These are phyloP conservation scores for Ennomos quercinarius DNA, from an alignment of 2,888 invertebrate species.

Conservation along the genomic window DNA sequence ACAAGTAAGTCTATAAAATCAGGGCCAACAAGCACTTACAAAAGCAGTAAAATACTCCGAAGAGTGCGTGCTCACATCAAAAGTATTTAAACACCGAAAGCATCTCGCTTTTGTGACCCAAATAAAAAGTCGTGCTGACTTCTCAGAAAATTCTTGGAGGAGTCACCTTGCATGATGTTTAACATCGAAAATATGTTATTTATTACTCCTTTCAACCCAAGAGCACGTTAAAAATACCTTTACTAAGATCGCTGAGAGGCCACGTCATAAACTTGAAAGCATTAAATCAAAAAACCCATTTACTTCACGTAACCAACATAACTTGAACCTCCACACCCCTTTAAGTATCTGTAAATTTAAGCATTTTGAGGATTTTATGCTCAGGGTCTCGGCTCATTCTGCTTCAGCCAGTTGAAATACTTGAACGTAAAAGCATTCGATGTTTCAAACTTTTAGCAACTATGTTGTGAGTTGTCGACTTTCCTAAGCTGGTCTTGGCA, in stretches of 20 bases:
- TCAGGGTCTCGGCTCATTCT: constrained; percentile 44
- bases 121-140: constrained; percentile 33
- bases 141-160: constrained; percentile 24
- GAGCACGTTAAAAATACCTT: constrained; percentile 58
- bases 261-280: constrained; percentile 69
- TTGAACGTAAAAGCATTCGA: constrained; percentile 77
- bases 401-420: constrained; percentile 56
- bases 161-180: constrained; percentile 34
- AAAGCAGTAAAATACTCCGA: constrained; percentile 22
- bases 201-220: constrained; percentile 50
- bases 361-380: constrained; percentile 26
- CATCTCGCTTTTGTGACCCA: constrained; percentile 19
- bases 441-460: constrained; percentile 81
- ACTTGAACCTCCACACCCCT: constrained; percentile 44
- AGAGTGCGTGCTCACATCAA: constrained; percentile 16
- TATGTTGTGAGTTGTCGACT: constrained; percentile 70
- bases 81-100: constrained; percentile 20
- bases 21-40: constrained; percentile 5
- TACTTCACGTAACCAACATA: constrained; percentile 49
- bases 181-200: constrained; percentile 59
- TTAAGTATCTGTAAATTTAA: constrained; percentile 29
- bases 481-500: constrained; percentile 70
- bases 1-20: background rate
- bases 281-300: constrained; percentile 74
- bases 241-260: constrained; percentile 61